A percentile compares a stretch with the other conserved stretches of the same genome.
These are phyloP conservation scores for Phylloscopus trochiloides DNA, from an alignment of 2,113 vertebrate genomes.

Conservation along the genomic window DNA sequence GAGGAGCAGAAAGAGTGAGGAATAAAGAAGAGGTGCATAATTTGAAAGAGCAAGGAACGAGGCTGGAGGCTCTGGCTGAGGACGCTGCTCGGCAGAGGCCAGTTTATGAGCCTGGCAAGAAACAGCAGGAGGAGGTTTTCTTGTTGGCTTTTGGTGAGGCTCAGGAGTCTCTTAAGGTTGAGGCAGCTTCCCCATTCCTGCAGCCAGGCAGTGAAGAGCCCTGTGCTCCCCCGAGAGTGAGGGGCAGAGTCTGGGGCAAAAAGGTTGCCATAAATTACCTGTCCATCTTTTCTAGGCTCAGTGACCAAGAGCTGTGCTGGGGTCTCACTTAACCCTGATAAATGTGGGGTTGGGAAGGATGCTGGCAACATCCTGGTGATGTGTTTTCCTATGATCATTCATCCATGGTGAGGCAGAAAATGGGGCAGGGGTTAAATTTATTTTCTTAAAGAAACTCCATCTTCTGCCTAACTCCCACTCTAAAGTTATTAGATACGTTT, in stretches of 20 bases:
- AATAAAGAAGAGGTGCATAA: not conserved
- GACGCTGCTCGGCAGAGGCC: not conserved
- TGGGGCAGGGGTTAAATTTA: not conserved
- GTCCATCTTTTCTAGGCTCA: not conserved
- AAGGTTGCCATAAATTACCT: not conserved
- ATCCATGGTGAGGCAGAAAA: not conserved
- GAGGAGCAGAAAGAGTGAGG: not conserved
- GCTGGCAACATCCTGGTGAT: not conserved
- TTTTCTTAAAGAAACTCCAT: not conserved
- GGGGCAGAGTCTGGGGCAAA: not conserved
- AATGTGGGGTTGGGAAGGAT: not conserved
- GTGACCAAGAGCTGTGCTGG: not conserved
- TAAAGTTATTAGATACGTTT: not conserved
- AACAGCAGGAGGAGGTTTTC: not conserved
- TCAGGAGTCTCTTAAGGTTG: not conserved
- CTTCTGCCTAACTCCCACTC: not conserved
- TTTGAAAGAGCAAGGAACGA: not conserved
- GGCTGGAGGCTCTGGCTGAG: not conserved
- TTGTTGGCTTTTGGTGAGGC: not conserved
- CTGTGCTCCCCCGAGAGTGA: rapidly evolving
- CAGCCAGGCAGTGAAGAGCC: not conserved
- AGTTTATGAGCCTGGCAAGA: not conserved
- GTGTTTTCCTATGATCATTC: not conserved
- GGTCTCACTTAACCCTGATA: not conserved
- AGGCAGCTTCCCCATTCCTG: not conserved